Base-by-base conservation (phyloP, 2,888 invertebrate species). In the Scaptomyza tumidula region DNA sequence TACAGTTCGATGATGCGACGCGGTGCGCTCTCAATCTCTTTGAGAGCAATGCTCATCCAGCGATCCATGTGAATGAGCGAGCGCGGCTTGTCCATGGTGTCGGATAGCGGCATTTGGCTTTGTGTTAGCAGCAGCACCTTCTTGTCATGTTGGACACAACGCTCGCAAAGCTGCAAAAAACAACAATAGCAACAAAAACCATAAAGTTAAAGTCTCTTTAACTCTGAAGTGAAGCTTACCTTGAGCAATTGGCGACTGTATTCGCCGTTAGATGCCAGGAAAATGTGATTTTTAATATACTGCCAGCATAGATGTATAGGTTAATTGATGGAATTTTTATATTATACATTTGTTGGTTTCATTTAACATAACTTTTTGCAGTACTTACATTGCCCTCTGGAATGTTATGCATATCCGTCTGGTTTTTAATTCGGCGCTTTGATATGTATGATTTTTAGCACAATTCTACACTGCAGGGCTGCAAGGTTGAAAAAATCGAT, bases 11-110 rank as follows among this genome's bases (percentile, higher is more conserved):
- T 56, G 11, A 90, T 65, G 7, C 78, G 76, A 0, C 61, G 45
- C 1, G 85, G 78, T 7, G 88, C 67, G 11, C 71, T 84, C 43
- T 87, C 88, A 13, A 89, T 75, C 43, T 76, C 72, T 27, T 59
- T 50, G 16, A 86, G 16, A 1, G 19, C 27, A 27, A 59, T 64
- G 27, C 46, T 66, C 41, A 63, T 60, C 43, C 66, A 71, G 9
- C 59, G 59, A 6, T 61, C 61, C 64, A 75, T 35, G 3, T 48
- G 50, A 5, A 53, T 19, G 7, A 63, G 35, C 13, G 58, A 66
- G n/a, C 50, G 48, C 5, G 60, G 64, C 39, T 65, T 75, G 13
- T 64, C 55, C 41, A 78, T 37, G 10, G 49, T 46, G 16, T 24
- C 48, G 0, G 35, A 50, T 14, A 27, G 13, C 5, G n/a, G 4